Evolutionary conservation across 2,797 vertebrate genomes (phyloP).

Genomic region (Valencia hispanica): DNA sequence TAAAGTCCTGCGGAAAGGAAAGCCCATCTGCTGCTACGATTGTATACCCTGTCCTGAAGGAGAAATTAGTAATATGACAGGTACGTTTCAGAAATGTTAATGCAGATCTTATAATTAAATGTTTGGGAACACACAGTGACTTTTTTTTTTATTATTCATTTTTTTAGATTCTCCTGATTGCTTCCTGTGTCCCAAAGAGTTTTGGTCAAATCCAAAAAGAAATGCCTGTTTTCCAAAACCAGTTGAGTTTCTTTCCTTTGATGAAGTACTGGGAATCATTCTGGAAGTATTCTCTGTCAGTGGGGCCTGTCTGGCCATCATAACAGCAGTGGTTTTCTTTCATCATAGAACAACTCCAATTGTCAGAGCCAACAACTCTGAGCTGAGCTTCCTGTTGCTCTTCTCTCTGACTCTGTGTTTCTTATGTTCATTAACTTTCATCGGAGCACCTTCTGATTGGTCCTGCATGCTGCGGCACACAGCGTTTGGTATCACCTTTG

Average conservation of each 20-base stretch:
- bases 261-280: constrained; percentile 68
- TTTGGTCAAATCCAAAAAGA: constrained; percentile 66
- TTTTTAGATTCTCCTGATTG: constrained; percentile 68
- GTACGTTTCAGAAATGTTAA: constrained; percentile 35
- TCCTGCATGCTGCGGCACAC: background rate
- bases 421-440: constrained; percentile 44
- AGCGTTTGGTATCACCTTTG: too few species aligned
- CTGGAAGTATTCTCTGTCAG: constrained; percentile 52
- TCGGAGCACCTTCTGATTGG: background rate
- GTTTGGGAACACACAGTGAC: background rate
- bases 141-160: background rate
- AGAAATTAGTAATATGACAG: constrained; percentile 45
- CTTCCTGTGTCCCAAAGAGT: constrained; percentile 67
- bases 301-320: constrained; percentile 54
- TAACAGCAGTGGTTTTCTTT: constrained; percentile 27
- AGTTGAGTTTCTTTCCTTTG: constrained; percentile 47
- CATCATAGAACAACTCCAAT: constrained; percentile 46
- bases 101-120: background rate
- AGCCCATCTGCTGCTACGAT: constrained; percentile 78
- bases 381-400: too few species aligned
- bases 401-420: constrained; percentile 51
- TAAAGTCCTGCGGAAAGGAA: constrained; percentile 73
- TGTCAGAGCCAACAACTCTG: constrained; percentile 64
- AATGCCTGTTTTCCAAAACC: constrained; percentile 62
- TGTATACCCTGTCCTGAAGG: constrained; percentile 79